A percentile compares a stretch with the other conserved stretches of the same genome.
phyloP scores from a whole-genome alignment of 2,888 invertebrate species.

The Leucophora obtusa region DNA sequence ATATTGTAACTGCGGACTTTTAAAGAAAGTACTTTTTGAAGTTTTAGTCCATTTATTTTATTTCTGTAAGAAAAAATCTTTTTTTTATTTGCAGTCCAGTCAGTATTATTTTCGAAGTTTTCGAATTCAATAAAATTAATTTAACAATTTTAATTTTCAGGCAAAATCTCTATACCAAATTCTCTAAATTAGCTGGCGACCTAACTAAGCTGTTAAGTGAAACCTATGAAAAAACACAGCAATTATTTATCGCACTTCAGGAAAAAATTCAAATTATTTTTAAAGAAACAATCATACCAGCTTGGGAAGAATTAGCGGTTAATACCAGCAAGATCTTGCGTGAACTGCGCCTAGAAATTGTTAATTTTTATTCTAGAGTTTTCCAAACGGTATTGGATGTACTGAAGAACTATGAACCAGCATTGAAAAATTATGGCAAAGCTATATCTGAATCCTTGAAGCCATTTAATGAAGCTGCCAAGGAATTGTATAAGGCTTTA shows the following conservation, averaged over 20 bases:
- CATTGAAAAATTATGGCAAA: constrained; percentile 76
- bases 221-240: constrained; percentile 79
- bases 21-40: not conserved
- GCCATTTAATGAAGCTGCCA: constrained; percentile 73
- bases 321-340: constrained; percentile 68
- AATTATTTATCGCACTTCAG: constrained; percentile 74
- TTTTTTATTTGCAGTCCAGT: too few species aligned
- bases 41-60: too few species aligned
- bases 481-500: constrained; percentile 79
- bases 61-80: constrained; percentile 15
- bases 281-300: constrained; percentile 77
- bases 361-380: constrained; percentile 66
- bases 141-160: constrained; percentile 59
- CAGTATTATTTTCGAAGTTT: too few species aligned
- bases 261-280: constrained; percentile 77
- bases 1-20: too few species aligned
- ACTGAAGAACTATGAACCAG: constrained; percentile 74
- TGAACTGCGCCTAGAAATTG: constrained; percentile 69
- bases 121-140: too few species aligned
- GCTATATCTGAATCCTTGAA: constrained; percentile 77
- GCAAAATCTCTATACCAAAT: constrained; percentile 67
- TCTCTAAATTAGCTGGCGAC: constrained; percentile 73
- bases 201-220: constrained; percentile 75
- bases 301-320: constrained; percentile 73
- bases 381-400: constrained; percentile 66